These are phyloP conservation scores for Sericinus montela DNA, from an alignment of 2,888 invertebrate species.

Conservation along the genomic window DNA sequence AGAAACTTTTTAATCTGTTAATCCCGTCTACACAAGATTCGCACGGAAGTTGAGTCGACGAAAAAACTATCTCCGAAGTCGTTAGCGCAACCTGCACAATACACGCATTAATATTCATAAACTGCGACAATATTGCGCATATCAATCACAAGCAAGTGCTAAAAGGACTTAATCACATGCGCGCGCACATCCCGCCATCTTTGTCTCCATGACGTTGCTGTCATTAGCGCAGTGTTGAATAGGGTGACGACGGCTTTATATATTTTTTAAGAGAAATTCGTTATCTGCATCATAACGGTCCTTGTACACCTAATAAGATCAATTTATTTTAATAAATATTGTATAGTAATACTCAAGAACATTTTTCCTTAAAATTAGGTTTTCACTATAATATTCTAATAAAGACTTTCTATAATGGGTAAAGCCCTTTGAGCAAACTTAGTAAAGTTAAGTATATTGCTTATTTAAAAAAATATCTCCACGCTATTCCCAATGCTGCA, in stretches of 20 bases:
- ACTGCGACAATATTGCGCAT: slow-evolving; percentile 65
- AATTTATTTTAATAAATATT: too few species aligned
- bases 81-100: slow-evolving; percentile 60
- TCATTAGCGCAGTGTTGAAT: slow-evolving; percentile 68
- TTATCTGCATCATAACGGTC: too few species aligned
- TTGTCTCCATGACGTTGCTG: slow-evolving; percentile 53
- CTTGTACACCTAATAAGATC: too few species aligned
- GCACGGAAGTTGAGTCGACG: slow-evolving; percentile 53
- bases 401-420: too few species aligned
- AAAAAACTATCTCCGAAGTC: slow-evolving; percentile 39
- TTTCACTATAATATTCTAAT: too few species aligned
- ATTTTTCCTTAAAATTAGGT: too few species aligned
- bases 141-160: slow-evolving; percentile 72
- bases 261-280: not conserved
- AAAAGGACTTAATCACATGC: slow-evolving; percentile 70
- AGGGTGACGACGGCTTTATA: slow-evolving; percentile 2
- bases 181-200: slow-evolving; percentile 60
- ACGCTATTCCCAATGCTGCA: too few species aligned
- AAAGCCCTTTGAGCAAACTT: too few species aligned
- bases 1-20: slow-evolving; percentile 29
- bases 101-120: slow-evolving; percentile 66
- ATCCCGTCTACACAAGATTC: slow-evolving; percentile 43
- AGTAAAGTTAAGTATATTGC: too few species aligned
- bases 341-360: too few species aligned
- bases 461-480: too few species aligned